Evolutionary conservation across 2,888 invertebrate species (phyloP).

Genomic region (Chloromyia formosa): DNA sequence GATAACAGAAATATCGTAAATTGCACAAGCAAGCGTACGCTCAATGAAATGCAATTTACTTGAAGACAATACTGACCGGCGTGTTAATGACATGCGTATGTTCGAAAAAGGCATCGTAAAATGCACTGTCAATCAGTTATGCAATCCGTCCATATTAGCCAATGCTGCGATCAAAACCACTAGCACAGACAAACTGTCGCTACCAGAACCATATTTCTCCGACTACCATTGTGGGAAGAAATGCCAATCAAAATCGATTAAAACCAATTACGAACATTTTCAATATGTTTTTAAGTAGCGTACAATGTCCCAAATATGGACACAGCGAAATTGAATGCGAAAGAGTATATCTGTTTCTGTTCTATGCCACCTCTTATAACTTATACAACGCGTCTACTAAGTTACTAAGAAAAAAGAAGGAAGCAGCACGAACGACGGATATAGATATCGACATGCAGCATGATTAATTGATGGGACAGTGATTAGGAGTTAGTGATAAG

Average conservation of each 20-base stretch:
- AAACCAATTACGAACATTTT: constrained; percentile 19
- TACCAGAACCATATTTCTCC: not conserved
- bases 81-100: too few relatives aligned
- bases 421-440: not conserved
- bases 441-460: constrained; percentile 18
- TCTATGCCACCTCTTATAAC: too few relatives aligned
- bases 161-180: too few relatives aligned
- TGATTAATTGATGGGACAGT: constrained; percentile 2
- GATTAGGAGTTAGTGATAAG: not conserved
- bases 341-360: too few relatives aligned
- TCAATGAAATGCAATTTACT: too few relatives aligned
- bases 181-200: not conserved
- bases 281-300: not conserved
- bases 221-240: not conserved
- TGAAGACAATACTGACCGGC: too few relatives aligned
- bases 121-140: too few relatives aligned
- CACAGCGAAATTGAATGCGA: not conserved
- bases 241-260: constrained; percentile 24
- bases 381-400: too few relatives aligned
- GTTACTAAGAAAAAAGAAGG: not conserved
- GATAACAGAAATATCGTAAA: too few relatives aligned
- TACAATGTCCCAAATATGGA: not conserved
- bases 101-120: too few relatives aligned
- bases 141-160: too few relatives aligned
- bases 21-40: too few relatives aligned